A percentile compares a stretch with the other conserved stretches of the same genome.
phyloP scores from a whole-genome alignment of 2,113 vertebrate genomes.

The Caranx melampygus region DNA sequence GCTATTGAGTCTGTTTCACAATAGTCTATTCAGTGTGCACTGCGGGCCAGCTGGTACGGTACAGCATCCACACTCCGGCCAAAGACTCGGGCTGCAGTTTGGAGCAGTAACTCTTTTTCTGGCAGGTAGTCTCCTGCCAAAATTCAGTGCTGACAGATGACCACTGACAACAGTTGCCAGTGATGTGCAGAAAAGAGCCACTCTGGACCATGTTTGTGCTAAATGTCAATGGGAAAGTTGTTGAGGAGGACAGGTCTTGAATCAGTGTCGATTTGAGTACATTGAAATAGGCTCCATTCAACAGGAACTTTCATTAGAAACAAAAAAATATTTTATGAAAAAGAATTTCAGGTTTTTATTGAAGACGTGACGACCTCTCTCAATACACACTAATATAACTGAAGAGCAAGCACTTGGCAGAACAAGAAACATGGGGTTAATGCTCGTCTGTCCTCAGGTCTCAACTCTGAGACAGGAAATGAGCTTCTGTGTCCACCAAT shows the following conservation, averaged over 20 bases:
- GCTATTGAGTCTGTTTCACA: constrained; percentile 20
- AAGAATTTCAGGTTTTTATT: not conserved
- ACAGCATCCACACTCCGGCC: not conserved
- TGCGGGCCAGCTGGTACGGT: constrained; percentile 18
- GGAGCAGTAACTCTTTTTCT: constrained; percentile 4
- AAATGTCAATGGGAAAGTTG: constrained; percentile 6
- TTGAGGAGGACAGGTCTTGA: not conserved
- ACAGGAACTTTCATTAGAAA: not conserved
- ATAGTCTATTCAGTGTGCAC: constrained; percentile 18
- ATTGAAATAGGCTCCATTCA: not conserved
- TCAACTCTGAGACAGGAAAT: constrained; percentile 70
- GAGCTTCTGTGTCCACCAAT: constrained; percentile 71
- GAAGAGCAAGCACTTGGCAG: constrained; percentile 5
- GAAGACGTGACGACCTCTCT: not conserved
- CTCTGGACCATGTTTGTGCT: not conserved
- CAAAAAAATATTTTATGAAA: not conserved
- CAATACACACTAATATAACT: not conserved
- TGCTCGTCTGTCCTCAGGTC: constrained; percentile 37
- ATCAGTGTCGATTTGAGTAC: not conserved
- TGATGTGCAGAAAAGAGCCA: constrained; percentile 27
- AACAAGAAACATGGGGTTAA: constrained; percentile 66
- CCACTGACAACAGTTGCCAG: not conserved
- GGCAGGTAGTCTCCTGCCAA: constrained; percentile 31
- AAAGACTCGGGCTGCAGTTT: constrained; percentile 16
- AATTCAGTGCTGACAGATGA: constrained; percentile 16